These are phyloP conservation scores for Drusus annulatus DNA, from an alignment of 1,140 invertebrate genomes.

Conservation along the genomic window DNA sequence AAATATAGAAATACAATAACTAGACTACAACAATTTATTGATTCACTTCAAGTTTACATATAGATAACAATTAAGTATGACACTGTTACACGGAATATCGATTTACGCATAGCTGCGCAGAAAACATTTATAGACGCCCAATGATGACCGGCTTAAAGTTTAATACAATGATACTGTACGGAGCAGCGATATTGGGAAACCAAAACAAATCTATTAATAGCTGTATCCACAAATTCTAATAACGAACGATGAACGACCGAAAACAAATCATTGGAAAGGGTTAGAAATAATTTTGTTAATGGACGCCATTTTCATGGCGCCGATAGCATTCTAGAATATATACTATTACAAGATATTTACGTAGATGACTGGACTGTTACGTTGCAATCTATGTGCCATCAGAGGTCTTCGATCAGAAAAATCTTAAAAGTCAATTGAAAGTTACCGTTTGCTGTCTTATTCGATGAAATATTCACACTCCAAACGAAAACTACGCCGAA, in stretches of 20 bases:
- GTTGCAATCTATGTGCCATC: neutral
- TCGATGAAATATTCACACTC: slow-evolving; percentile 33
- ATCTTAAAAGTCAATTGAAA: slow-evolving; percentile 1
- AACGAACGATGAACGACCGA: neutral
- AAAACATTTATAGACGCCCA: slow-evolving; percentile 10
- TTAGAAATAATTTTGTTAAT: neutral
- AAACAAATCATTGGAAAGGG: neutral
- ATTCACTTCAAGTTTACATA: slow-evolving; percentile 26
- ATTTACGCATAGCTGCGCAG: slow-evolving; percentile 19
- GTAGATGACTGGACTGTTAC: too few relatives aligned
- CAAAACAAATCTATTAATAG: neutral
- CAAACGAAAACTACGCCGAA: slow-evolving; percentile 9
- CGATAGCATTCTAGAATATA: neutral
- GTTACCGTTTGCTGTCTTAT: slow-evolving; percentile 21
- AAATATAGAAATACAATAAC: slow-evolving; percentile 36
- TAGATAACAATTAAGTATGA: neutral
- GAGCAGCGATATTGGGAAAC: neutral
- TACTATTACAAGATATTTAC: neutral
- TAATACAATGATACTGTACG: too few relatives aligned
- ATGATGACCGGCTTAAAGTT: neutral
- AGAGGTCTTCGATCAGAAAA: neutral
- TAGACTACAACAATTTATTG: slow-evolving; percentile 37
- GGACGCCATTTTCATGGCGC: slow-evolving; percentile 19
- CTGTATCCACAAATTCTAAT: neutral
- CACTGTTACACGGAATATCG: slow-evolving; percentile 13